Evolutionary conservation across 2,888 invertebrate species (phyloP).

Genomic region (Chydorus sphaericus): DNA sequence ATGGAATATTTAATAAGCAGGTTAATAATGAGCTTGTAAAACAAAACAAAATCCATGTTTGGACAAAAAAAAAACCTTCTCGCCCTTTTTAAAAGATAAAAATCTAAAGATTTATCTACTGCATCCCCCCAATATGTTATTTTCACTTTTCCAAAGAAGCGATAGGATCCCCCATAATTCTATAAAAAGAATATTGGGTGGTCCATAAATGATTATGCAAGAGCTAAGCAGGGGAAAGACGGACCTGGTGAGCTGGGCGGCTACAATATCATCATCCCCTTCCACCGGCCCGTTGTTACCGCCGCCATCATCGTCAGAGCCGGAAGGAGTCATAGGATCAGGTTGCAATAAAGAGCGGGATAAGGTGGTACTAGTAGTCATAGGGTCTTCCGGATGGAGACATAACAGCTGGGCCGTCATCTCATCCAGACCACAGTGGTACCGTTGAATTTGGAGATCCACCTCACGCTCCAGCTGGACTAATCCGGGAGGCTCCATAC

Average conservation of each 20-base stretch:
- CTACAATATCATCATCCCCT: background rate
- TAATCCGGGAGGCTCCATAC: slow-evolving; percentile 64
- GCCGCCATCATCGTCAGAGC: background rate
- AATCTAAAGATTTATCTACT: no score
- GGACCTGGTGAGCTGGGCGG: slow-evolving; percentile 2
- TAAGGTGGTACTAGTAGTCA: background rate
- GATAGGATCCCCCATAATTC: no score
- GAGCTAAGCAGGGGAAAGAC: no score
- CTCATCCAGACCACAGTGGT: slow-evolving; percentile 6
- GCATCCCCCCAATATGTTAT: no score
- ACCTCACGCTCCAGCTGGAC: slow-evolving; percentile 75
- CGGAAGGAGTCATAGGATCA: background rate
- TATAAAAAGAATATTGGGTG: no score
- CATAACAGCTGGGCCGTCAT: background rate
- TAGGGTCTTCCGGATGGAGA: background rate
- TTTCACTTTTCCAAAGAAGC: no score
- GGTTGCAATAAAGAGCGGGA: background rate
- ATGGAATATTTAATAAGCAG: no score
- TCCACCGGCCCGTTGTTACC: background rate
- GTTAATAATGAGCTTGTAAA: no score
- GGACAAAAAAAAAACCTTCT: no score
- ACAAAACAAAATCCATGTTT: no score
- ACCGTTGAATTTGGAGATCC: slow-evolving; percentile 41
- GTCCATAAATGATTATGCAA: no score
- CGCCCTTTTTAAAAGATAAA: no score